phyloP scores from a whole-genome alignment of 2,888 invertebrate genomes.

The Watsonalla binaria region DNA sequence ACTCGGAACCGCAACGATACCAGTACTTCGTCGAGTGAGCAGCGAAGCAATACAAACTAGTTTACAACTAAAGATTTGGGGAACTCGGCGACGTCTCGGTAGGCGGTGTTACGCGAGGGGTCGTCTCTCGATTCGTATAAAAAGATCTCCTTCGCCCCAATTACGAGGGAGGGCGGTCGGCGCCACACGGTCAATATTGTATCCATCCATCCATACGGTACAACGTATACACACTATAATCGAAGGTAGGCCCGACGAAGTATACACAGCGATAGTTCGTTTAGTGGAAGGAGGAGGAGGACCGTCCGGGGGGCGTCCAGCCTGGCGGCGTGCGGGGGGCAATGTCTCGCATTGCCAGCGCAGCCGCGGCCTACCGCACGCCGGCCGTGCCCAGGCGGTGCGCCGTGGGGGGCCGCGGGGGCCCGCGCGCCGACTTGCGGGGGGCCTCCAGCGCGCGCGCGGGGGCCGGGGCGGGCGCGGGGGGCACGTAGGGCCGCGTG shows the following conservation, averaged over 20 bases:
- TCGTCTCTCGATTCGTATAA: background rate
- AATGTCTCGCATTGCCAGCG: background rate
- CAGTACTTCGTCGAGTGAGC: no score
- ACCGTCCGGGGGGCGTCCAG: slow-evolving; percentile 9
- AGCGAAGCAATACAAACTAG: no score
- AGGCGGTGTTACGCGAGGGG: background rate
- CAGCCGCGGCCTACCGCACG: slow-evolving; percentile 36
- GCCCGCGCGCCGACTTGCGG: slow-evolving; percentile 3
- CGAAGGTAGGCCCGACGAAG: no score
- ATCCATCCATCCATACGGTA: no score
- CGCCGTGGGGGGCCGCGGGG: slow-evolving; percentile 31
- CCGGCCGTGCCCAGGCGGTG: slow-evolving; percentile 53
- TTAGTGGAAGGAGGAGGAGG: no score
- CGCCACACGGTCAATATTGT: no score
- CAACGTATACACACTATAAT: no score
- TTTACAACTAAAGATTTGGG: background rate
- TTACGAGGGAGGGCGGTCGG: background rate
- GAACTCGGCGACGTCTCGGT: background rate
- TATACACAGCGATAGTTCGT: no score
- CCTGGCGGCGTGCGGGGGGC: slow-evolving; percentile 8
- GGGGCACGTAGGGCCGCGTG: slow-evolving; percentile 84
- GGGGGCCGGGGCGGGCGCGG: slow-evolving; percentile 73
- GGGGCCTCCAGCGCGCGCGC: slow-evolving; percentile 3
- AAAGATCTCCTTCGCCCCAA: background rate
- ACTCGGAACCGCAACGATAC: background rate